These are phyloP conservation scores for Carettochelys insculpta DNA, from an alignment of 2,113 vertebrate genomes.

Conservation along the genomic window DNA sequence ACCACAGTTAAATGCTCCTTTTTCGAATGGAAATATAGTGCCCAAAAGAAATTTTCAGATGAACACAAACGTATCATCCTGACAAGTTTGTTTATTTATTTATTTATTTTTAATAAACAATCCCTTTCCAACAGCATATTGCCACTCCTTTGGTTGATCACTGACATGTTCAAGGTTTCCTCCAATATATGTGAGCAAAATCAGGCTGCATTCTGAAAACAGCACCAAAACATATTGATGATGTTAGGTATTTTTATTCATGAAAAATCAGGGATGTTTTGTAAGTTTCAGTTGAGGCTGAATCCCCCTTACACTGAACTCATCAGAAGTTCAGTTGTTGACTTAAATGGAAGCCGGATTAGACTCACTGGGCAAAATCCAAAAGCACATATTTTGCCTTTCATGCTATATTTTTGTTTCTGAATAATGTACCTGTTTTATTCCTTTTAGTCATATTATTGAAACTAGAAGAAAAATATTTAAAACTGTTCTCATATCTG, in stretches of 20 bases:
- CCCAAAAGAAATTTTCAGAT: conserved; percentile 55
- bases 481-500: neutral
- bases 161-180: neutral
- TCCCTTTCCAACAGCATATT: neutral
- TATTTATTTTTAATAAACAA: neutral
- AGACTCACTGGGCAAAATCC: neutral
- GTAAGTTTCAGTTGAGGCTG: neutral
- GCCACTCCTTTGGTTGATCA: neutral
- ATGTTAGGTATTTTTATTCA: neutral
- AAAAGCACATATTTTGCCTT: neutral
- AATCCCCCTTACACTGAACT: neutral
- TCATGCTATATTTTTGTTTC: neutral
- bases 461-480: neutral
- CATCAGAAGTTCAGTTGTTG: neutral
- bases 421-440: neutral
- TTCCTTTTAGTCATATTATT: neutral
- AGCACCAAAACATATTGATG: neutral
- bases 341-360: neutral
- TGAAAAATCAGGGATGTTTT: neutral
- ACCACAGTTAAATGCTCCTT: conserved; percentile 31
- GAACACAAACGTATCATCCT: neutral
- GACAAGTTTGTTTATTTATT: conserved; percentile 33
- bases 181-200: neutral
- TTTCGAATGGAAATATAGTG: conserved; percentile 60
- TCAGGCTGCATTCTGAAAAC: neutral